Evolutionary conservation across 2,113 vertebrate species (phyloP).

Genomic region (Amblyopsis rosae): DNA sequence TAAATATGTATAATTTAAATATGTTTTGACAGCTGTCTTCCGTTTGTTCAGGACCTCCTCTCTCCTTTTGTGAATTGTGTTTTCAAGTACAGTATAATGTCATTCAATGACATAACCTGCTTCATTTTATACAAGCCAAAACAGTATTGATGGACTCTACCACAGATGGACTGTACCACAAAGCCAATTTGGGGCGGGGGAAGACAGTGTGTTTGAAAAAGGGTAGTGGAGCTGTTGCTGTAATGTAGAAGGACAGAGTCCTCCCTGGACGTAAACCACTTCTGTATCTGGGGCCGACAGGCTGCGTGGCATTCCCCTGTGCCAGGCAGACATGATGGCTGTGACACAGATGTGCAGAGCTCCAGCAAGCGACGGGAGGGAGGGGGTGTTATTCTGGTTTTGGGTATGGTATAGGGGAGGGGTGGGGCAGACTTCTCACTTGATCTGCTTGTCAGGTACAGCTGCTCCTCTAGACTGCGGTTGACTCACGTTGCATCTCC

Average conservation of each 20-base stretch:
- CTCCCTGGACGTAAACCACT: slow-evolving; percentile 30
- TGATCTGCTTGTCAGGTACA: slow-evolving; percentile 64
- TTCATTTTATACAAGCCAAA: too few relatives aligned
- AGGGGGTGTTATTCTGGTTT: not conserved
- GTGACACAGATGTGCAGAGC: slow-evolving; percentile 54
- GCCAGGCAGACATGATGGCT: slow-evolving; percentile 59
- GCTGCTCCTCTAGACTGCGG: slow-evolving; percentile 58
- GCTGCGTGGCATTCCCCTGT: slow-evolving; percentile 43
- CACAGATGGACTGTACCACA: too few relatives aligned
- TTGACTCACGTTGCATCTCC: slow-evolving; percentile 51
- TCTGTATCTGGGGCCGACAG: slow-evolving; percentile 32
- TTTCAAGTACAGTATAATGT: too few relatives aligned
- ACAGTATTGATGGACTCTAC: too few relatives aligned
- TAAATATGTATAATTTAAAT: too few relatives aligned
- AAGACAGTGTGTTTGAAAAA: slow-evolving; percentile 7
- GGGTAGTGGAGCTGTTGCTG: not conserved
- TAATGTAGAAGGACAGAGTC: not conserved
- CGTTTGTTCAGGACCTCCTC: too few relatives aligned
- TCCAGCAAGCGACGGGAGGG: slow-evolving; percentile 1
- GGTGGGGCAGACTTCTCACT: slow-evolving; percentile 36
- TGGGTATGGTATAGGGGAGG: slow-evolving; percentile 36
- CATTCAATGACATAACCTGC: too few relatives aligned
- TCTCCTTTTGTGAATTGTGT: too few relatives aligned
- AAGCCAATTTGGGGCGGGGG: too few relatives aligned
- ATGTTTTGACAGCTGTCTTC: too few relatives aligned